Percentiles rank a stretch among this genome's conserved stretches.
Conservation (phyloP, 1,140 invertebrate species). For the Drosophila elegans region DNA sequence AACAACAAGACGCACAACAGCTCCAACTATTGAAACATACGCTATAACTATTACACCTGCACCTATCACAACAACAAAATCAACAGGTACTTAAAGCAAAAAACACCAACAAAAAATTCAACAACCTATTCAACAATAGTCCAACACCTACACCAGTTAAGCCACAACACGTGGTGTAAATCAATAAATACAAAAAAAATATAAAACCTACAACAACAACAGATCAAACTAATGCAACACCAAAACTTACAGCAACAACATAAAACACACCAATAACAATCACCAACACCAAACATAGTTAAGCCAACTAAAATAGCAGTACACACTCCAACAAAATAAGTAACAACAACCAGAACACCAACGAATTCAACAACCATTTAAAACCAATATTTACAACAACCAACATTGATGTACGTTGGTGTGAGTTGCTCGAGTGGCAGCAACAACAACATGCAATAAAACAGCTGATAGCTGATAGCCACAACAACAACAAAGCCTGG, state of each 20-base stretch:
- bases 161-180: no score
- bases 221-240: background rate
- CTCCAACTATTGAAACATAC: no score
- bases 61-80: background rate
- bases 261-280: conserved; percentile 1
- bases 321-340: background rate
- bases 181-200: no score
- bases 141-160: background rate
- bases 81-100: no score
- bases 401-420: background rate
- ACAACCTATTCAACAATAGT: background rate
- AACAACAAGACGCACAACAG: background rate
- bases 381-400: conserved; percentile 4
- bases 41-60: no score
- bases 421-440: conserved; percentile 41
- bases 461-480: conserved; percentile 82
- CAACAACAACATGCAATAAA: conserved; percentile 76
- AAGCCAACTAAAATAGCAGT: background rate
- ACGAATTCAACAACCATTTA: background rate
- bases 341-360: conserved; percentile 1
- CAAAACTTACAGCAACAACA: background rate
- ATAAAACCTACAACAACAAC: no score
- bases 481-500: conserved; percentile 67
- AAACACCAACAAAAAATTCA: no score
- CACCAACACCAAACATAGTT: background rate